Conservation (phyloP, 1,140 invertebrate species). For the Epicauta chinensis region DNA sequence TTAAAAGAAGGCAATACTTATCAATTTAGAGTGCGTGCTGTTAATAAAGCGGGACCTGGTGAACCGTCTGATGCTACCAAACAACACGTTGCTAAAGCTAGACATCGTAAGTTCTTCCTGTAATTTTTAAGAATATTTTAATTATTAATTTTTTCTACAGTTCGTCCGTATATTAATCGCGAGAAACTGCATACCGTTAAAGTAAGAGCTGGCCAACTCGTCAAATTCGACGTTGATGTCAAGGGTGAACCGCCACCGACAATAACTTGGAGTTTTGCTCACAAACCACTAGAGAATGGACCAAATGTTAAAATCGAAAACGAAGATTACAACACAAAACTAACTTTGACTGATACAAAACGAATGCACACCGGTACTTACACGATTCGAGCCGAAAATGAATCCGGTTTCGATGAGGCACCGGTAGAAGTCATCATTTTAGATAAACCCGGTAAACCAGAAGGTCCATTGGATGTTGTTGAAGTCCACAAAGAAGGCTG, state of each 20-base stretch:
- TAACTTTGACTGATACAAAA: conserved; percentile 72
- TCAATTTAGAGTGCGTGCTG: conserved; percentile 86
- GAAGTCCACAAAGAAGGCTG: conserved; percentile 94
- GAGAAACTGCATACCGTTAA: conserved; percentile 86
- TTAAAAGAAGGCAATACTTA: conserved; percentile 88
- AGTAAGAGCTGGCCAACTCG: conserved; percentile 82
- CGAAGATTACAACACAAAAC: conserved; percentile 88
- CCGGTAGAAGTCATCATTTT: conserved; percentile 90
- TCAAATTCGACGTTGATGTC: conserved; percentile 90
- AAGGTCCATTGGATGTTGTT: conserved; percentile 86
- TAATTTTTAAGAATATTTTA: conserved; percentile 1
- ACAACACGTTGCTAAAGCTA: conserved; percentile 82
- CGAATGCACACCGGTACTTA: conserved; percentile 86
- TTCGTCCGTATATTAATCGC: conserved; percentile 86
- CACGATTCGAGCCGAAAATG: conserved; percentile 85
- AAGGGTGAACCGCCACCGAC: conserved; percentile 93
- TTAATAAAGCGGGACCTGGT: conserved; percentile 91
- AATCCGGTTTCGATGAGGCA: conserved; percentile 88
- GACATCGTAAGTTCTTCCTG: conserved; percentile 64
- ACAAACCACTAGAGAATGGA: conserved; percentile 43
- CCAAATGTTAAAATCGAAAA: conserved; percentile 73
- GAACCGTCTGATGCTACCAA: conserved; percentile 85
- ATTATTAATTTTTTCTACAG: conserved; percentile 46
- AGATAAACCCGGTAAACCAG: conserved; percentile 90
- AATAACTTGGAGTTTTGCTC: conserved; percentile 78